Percentiles rank a stretch among this genome's conserved stretches.
Evolutionary conservation across 2,797 vertebrate genomes (phyloP).

Genomic region (Crenuchus spilurus): DNA sequence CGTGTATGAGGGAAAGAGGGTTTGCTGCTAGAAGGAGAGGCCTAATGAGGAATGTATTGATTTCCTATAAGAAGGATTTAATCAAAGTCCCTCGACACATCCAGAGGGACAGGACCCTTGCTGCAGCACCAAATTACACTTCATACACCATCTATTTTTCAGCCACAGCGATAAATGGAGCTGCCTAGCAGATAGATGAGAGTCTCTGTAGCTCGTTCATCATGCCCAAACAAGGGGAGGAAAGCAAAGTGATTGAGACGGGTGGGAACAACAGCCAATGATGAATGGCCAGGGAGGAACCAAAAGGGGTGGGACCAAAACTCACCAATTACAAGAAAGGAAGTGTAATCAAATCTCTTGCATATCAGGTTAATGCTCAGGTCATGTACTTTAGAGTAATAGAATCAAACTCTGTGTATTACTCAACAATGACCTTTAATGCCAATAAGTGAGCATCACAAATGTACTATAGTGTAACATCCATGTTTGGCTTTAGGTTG

Average conservation of each 20-base stretch:
- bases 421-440: not conserved
- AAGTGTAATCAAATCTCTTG: constrained; percentile 25
- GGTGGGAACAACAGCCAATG: constrained; percentile 53
- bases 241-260: constrained; percentile 66
- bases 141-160: constrained; percentile 74
- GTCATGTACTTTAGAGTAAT: not conserved
- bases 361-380: not conserved
- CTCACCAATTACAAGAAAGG: constrained; percentile 17
- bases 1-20: constrained; percentile 61
- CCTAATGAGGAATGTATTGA: constrained; percentile 77
- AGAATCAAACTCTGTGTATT: not conserved
- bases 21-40: constrained; percentile 64
- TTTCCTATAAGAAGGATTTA: constrained; percentile 78
- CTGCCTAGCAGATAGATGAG: constrained; percentile 79
- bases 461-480: not conserved
- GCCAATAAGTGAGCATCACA: not conserved
- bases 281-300: constrained; percentile 42
- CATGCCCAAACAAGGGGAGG: constrained; percentile 72
- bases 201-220: constrained; percentile 71
- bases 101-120: constrained; percentile 64
- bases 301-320: not conserved
- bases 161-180: constrained; percentile 76
- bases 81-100: constrained; percentile 72
- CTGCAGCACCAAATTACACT: constrained; percentile 73
- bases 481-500: no score